Conservation (phyloP, 2,113 vertebrate genomes). For the Callaeas wilsoni region DNA sequence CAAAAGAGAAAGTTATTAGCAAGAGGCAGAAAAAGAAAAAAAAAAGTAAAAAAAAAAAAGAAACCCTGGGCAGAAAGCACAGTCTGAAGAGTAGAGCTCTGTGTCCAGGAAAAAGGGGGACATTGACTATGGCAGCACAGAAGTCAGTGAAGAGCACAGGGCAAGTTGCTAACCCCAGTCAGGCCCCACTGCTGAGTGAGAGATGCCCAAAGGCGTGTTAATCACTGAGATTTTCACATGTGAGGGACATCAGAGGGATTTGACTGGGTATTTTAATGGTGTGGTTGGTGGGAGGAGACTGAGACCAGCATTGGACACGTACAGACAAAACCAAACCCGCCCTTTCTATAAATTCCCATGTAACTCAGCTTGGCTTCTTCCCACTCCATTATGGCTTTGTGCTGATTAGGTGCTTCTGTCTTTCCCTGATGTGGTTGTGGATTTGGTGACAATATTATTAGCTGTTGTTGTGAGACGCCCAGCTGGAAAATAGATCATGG, state of each 20-base stretch:
- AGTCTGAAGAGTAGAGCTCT: background rate
- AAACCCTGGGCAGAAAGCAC: background rate
- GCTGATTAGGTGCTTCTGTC: background rate
- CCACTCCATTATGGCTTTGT: background rate
- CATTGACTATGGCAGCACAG: background rate
- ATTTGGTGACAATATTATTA: background rate
- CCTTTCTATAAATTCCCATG: background rate
- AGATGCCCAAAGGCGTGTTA: background rate
- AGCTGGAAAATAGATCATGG: background rate
- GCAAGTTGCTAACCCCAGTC: accelerated
- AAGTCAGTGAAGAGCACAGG: background rate
- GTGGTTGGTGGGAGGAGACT: background rate
- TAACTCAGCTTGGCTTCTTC: background rate
- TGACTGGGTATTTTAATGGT: background rate
- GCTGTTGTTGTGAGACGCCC: background rate
- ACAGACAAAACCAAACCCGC: background rate
- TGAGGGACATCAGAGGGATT: background rate
- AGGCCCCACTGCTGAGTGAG: background rate
- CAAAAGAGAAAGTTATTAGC: background rate
- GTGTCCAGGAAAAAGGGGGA: background rate
- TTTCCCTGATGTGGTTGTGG: background rate
- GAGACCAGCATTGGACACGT: background rate
- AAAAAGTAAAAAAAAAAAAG: background rate
- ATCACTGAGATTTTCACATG: background rate
- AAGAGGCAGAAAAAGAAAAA: background rate